A percentile compares a stretch with the other conserved stretches of the same genome.
phyloP scores from a whole-genome alignment of 2,888 invertebrate genomes.

The Malthinus flaveolus region DNA sequence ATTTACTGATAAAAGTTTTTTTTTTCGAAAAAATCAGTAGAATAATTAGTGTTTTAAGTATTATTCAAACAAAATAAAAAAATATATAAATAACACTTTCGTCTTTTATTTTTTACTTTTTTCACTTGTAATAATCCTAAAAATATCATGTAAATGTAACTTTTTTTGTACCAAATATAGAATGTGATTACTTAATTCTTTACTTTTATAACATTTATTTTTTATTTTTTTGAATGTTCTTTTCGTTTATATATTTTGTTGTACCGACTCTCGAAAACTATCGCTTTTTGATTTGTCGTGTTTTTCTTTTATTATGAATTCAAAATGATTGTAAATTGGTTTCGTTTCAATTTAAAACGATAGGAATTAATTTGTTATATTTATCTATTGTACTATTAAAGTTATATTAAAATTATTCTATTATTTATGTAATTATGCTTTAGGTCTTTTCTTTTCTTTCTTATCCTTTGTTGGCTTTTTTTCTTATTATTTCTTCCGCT shows the following conservation, averaged over 20 bases:
- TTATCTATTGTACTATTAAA: conserved; percentile 5
- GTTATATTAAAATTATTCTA: conserved; percentile 5
- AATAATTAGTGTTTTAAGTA: conserved; percentile 41
- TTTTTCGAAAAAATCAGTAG: conserved; percentile 27
- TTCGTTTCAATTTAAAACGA: conserved; percentile 2
- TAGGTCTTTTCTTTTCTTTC: neutral
- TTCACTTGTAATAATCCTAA: conserved; percentile 20
- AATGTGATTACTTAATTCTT: conserved; percentile 29
- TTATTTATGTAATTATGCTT: neutral
- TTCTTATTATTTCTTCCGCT: neutral
- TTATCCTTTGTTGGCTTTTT: neutral
- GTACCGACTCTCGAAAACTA: no score
- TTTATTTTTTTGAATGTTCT: no score
- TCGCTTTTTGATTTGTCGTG: neutral
- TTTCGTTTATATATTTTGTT: no score
- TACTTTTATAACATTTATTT: conserved; percentile 9
- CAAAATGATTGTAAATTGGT: conserved; percentile 1
- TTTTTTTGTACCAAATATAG: conserved; percentile 31
- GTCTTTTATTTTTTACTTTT: conserved; percentile 32
- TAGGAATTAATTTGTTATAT: conserved; percentile 1
- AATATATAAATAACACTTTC: conserved; percentile 36
- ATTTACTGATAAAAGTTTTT: conserved; percentile 25
- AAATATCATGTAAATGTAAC: conserved; percentile 27
- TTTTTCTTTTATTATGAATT: conserved; percentile 2
- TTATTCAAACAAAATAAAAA: conserved; percentile 42